phyloP scores from a whole-genome alignment of 2,797 vertebrate genomes.

The Girardinus metallicus region DNA sequence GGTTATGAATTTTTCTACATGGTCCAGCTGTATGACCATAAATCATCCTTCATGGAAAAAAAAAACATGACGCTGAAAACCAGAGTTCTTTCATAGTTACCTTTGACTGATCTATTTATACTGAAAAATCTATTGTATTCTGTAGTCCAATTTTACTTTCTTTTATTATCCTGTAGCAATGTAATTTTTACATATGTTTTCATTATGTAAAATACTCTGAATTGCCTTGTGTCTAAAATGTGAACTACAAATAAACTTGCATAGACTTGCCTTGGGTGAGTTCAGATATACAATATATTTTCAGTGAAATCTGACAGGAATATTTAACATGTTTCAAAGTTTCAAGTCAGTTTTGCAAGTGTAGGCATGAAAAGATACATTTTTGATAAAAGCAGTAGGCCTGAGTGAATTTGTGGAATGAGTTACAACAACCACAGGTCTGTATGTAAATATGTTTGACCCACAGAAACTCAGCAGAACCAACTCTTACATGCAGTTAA shows the following conservation, averaged over 20 bases:
- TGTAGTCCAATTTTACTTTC: neutral
- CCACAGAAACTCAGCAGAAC: constrained; percentile 59
- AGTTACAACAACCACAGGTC: constrained; percentile 46
- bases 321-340: constrained; percentile 12
- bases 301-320: constrained; percentile 8
- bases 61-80: neutral
- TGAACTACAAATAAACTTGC: neutral
- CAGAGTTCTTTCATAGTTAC: neutral
- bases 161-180: neutral
- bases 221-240: neutral
- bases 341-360: constrained; percentile 21
- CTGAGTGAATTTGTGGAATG: constrained; percentile 37
- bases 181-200: neutral
- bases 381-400: constrained; percentile 40
- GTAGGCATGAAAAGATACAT: constrained; percentile 11
- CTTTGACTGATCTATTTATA: neutral
- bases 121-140: neutral
- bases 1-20: constrained; percentile 27
- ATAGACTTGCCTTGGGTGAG: neutral
- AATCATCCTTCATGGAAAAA: constrained; percentile 11
- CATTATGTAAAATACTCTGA: neutral
- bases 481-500: constrained; percentile 47
- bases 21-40: neutral
- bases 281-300: constrained; percentile 18
- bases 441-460: constrained; percentile 64